These are phyloP conservation scores for Phocides pigmalion DNA, from an alignment of 1,140 invertebrate genomes.

Conservation along the genomic window DNA sequence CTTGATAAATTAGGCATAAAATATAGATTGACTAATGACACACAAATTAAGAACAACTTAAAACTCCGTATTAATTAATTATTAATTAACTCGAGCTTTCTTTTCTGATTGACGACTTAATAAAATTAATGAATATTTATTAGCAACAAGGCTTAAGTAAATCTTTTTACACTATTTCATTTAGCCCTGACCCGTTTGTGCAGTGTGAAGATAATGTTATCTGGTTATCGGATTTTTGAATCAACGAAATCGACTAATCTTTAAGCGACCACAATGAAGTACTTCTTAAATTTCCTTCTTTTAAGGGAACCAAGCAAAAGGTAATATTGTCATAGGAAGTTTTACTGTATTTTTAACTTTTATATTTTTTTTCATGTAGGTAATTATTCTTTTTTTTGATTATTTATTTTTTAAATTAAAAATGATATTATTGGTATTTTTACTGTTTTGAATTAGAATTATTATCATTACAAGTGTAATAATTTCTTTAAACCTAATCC, in stretches of 20 bases:
- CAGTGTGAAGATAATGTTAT: conserved; percentile 2
- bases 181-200: conserved; percentile 14
- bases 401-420: too few relatives aligned
- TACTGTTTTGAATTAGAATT: too few relatives aligned
- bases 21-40: conserved; percentile 18
- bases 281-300: too few relatives aligned
- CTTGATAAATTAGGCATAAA: conserved; percentile 15
- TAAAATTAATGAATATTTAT: conserved; percentile 26
- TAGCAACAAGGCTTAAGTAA: not conserved
- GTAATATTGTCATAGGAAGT: too few relatives aligned
- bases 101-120: conserved; percentile 19
- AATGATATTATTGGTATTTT: too few relatives aligned
- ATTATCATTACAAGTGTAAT: too few relatives aligned
- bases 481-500: too few relatives aligned
- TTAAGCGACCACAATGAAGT: not conserved
- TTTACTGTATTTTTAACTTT: too few relatives aligned
- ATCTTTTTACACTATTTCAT: not conserved
- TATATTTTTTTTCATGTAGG: too few relatives aligned
- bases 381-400: too few relatives aligned
- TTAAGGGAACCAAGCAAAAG: too few relatives aligned
- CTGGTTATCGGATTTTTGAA: not conserved
- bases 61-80: conserved; percentile 6
- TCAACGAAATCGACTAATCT: not conserved
- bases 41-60: conserved; percentile 16
- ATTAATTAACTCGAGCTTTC: conserved; percentile 22